Evolutionary conservation across 2,888 invertebrate genomes (phyloP), one percentile per base, ranked within the genome.

Genomic region (Drosophila setosimentum): DNA sequence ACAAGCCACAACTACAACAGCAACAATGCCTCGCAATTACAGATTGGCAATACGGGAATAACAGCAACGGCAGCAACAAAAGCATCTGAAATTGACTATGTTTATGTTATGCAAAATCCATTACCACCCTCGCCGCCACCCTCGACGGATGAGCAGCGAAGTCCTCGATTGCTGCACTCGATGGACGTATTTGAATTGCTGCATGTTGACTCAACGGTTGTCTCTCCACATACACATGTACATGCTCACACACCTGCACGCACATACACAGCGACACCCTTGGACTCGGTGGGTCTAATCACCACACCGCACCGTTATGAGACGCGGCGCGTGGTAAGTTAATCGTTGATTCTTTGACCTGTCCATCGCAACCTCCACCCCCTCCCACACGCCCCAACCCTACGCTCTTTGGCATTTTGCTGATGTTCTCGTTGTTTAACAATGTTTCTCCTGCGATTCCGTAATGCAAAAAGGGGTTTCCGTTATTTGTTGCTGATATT

Each of bases 261-360:
- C 24, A 29, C 50, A 49, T 54, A 63, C n/a, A 42, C 50, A 48
- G n/a, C 30, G 61, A 32, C 35, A 29, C 66, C 59, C 70, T 54
- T 63, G 55, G 54, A 62, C 54, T 58, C 71, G 24, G 32, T 45
- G 40, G 18, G 45, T 16, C 16, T 45, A 27, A 6, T n/a, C 21
- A 49, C 60, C 37, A 55, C 65, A 42, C 33, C 71, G 42, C 87
- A 82, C 29, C 80, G 86, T 3, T 89, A 86, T 66, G 86, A 86
- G 78, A 86, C 86, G 58, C 89, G 86, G 65, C 85, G 85, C 73
- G 85, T 89, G 85, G 85, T 86, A 87, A 86, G 85, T 73, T 82
- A 73, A 89, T 70, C 83, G 74, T 78, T 68, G 63, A 78, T 75
- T 69, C 73, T 72, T 53, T 45, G 51, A 27, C 51, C 42, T n/a